Base-by-base conservation (phyloP, 2,113 vertebrate species). In the Misgurnus anguillicaudatus region DNA sequence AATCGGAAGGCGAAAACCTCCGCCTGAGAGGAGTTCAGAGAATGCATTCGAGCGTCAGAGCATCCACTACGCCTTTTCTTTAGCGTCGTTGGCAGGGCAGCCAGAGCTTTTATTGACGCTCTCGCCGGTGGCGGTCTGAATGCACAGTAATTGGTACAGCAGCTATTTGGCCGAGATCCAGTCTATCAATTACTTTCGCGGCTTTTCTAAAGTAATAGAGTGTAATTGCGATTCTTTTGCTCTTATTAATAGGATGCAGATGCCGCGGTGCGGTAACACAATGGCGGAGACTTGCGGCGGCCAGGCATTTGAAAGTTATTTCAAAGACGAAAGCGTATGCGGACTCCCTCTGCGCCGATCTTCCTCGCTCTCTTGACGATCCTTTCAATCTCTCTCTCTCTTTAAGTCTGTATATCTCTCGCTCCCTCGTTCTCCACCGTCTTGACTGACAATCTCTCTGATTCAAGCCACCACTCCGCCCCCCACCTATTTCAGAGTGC, bases 91-190 rank as follows among this genome's bases (percentile, higher is more conserved):
- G n/a, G n/a, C n/a, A n/a, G n/a, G n/a, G n/a, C n/a, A n/a, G n/a
- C n/a, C n/a, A n/a, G n/a, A n/a, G n/a, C n/a, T n/a, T n/a, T n/a
- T n/a, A n/a, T n/a, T n/a, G n/a, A n/a, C n/a, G n/a, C n/a, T n/a
- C n/a, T n/a, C n/a, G n/a, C n/a, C n/a, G n/a, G n/a, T n/a, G n/a
- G n/a, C n/a, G n/a, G n/a, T n/a, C n/a, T n/a, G n/a, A n/a, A n/a
- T n/a, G n/a, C n/a, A n/a, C n/a, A n/a, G n/a, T n/a, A n/a, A 86
- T 86, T 85, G 81, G 76, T 74, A 75, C 72, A 81, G 81, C 77
- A 81, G 82, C 76, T 64, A 74, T 84, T 84, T 88, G 87, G 87
- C 85, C 72, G 39, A 21, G 57, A n/a, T 86, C 85, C 86, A 88
- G 79, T 77, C 63, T 85, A 84, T 87, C 85, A 84, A 84, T 86